Conservation (phyloP, 2,888 invertebrate genomes). For the Aromia moschata region DNA sequence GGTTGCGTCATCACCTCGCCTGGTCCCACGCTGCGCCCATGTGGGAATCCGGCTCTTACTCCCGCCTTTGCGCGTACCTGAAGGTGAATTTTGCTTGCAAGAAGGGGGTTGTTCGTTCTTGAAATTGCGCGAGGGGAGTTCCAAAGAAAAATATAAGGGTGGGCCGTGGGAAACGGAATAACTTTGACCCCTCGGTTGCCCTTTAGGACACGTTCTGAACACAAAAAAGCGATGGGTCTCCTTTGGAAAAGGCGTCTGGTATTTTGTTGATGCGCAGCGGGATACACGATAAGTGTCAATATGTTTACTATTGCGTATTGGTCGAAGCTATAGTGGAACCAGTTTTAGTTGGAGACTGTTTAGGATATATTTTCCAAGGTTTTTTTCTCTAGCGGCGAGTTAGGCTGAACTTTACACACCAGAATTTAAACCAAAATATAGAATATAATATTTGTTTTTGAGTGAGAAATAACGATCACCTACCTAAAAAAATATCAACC, state of each 20-base stretch:
- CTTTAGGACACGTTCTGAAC: constrained; percentile 25
- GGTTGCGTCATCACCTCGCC: constrained; percentile 46
- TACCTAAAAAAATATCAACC: too few relatives aligned
- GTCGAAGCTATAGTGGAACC: background rate
- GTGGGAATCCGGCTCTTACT: constrained; percentile 45
- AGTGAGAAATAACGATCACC: too few relatives aligned
- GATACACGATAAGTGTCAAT: constrained; percentile 30
- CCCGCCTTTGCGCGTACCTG: constrained; percentile 45
- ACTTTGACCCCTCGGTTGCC: constrained; percentile 31
- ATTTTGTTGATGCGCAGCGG: constrained; percentile 29
- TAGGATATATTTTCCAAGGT: too few relatives aligned
- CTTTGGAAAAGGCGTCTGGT: constrained; percentile 16
- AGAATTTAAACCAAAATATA: too few relatives aligned
- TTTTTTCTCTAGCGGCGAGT: too few relatives aligned
- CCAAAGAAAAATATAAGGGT: constrained; percentile 27
- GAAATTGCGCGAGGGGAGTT: constrained; percentile 40
- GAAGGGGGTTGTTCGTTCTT: constrained; percentile 48
- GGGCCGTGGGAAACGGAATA: constrained; percentile 21
- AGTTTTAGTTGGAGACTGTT: too few relatives aligned
- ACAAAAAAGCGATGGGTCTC: constrained; percentile 16
- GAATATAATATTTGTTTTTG: too few relatives aligned
- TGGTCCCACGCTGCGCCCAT: constrained; percentile 49
- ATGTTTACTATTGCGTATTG: constrained; percentile 31
- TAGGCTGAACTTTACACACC: too few relatives aligned
- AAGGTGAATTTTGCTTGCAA: constrained; percentile 45